Percentiles rank a stretch among this genome's conserved stretches.
Evolutionary conservation across 2,797 vertebrate genomes (phyloP).

Genomic region (Steatocranus sp.): DNA sequence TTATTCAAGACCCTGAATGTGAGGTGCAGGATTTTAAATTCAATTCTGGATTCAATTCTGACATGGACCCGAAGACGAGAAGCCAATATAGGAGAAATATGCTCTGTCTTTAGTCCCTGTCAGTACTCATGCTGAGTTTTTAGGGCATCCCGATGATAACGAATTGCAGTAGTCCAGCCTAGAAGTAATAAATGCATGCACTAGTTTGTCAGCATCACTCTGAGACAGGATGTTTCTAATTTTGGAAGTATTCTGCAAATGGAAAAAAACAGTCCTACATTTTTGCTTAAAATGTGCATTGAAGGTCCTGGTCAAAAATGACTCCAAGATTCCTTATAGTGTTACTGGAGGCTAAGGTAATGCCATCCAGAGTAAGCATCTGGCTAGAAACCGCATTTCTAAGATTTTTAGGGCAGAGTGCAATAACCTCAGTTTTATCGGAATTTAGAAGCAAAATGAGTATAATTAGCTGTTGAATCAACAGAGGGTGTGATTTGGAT

Average conservation of each 20-base stretch:
- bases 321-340: background rate
- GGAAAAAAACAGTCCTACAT: background rate
- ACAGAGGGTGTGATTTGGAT: background rate
- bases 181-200: no score
- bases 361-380: background rate
- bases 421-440: background rate
- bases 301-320: background rate
- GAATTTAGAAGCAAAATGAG: background rate
- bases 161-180: no score
- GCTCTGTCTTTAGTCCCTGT: no score
- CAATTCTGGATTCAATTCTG: background rate
- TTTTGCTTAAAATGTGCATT: background rate
- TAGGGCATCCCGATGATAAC: no score
- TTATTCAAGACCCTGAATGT: background rate
- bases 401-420: background rate
- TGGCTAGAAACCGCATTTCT: background rate
- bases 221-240: background rate
- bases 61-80: background rate
- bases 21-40: background rate
- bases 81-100: background rate
- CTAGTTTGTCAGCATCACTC: background rate
- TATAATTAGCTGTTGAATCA: background rate
- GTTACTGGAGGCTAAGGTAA: rapidly evolving
- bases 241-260: background rate
- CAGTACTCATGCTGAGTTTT: no score